Evolutionary conservation across 2,888 invertebrate genomes (phyloP).

Genomic region (Diogma glabrata): DNA sequence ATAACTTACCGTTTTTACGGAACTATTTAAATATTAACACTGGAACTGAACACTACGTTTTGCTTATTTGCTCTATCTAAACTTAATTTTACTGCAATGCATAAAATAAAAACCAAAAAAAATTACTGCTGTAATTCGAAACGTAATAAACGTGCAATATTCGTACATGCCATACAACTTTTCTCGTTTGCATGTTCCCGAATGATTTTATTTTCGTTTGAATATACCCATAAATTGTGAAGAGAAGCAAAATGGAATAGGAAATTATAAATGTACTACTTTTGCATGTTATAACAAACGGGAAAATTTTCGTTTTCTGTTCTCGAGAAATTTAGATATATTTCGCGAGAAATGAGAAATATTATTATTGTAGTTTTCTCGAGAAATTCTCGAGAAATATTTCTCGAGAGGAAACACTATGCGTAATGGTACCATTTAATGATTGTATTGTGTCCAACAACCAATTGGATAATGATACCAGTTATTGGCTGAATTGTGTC

Average conservation of each 20-base stretch:
- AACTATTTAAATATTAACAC: not conserved
- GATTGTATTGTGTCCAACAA: no score
- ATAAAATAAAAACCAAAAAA: not conserved
- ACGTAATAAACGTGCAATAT: not conserved
- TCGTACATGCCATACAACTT: constrained; percentile 3
- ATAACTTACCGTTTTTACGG: constrained; percentile 1
- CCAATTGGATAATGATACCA: no score
- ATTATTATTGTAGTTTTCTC: not conserved
- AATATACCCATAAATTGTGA: no score
- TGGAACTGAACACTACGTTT: not conserved
- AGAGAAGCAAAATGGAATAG: no score
- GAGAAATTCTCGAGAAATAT: no score
- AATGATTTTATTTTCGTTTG: no score
- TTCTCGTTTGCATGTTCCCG: not conserved
- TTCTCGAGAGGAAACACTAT: not conserved
- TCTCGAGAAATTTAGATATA: not conserved
- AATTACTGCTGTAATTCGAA: not conserved
- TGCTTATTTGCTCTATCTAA: constrained; percentile 1
- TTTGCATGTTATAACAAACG: not conserved
- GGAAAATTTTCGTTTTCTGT: not conserved
- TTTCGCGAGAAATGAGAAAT: constrained; percentile 1
- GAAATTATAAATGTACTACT: no score
- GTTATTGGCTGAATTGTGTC: no score
- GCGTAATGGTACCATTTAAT: no score
- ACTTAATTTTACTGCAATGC: not conserved